Evolutionary conservation across 2,113 vertebrate species (phyloP), one percentile per base, ranked within the genome.

Genomic region (Cebus imitator): DNA sequence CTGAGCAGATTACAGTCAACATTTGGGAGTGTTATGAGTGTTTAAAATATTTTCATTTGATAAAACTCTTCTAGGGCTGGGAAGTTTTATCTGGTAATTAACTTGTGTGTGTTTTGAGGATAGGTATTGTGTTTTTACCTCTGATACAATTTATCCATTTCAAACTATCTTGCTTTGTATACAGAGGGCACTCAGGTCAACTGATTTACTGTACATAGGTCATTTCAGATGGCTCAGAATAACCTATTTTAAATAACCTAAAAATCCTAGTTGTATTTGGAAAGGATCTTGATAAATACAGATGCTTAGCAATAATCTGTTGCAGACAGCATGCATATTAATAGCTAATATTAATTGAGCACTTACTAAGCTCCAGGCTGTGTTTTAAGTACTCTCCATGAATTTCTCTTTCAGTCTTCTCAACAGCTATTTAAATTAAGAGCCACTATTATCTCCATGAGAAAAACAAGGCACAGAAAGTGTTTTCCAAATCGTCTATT

Each of bases 361-460:
- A 86, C 30, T 95, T 95, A 64, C 16, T 55, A 91, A 93, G 25
- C 10, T 48, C 23, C 43, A 85, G 57, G 40, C 76, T 87, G 17
- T 91, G 68, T 83, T 95, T 95, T 66, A 76, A 94, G 48, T n/a
- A 70, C 57, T 88, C 37, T 76, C 64, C 14, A 68, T 83, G 27
- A 85, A 43, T 85, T 72, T 91, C 50, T 92, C 35, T 72, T 88
- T 86, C 8, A 92, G 2, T 87, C 57, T 32, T 83, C 7, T 85
- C n/a, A 92, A 70, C 23, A 95, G 52, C 66, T 72, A 64, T 37
- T 86, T 75, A 75, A 91, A 35, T 57, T 73, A 73, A 84, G 40
- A 52, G 13, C n/a, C 52, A 85, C 72, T 85, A 52, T 90, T 79
- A 14, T 73, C 35, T 50, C 20, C 7, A 66, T 52, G 25, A 95